Evolutionary conservation across 2,797 vertebrate genomes (phyloP).

Genomic region (Scarus forsteni): DNA sequence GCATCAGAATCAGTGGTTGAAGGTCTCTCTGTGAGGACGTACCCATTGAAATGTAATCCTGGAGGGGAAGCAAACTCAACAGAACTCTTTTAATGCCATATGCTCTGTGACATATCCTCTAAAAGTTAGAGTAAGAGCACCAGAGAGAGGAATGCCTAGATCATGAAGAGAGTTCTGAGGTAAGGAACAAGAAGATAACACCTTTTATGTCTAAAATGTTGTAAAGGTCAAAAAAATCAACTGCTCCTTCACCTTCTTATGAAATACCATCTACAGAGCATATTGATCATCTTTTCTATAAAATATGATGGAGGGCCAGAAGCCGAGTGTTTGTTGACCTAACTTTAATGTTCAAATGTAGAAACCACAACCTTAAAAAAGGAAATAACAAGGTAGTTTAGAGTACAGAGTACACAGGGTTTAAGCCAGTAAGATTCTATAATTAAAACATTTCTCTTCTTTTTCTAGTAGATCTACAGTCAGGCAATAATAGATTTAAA

Average conservation of each 20-base stretch:
- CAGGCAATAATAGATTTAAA: too few species aligned
- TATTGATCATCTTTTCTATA: neutral
- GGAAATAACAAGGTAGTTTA: too few species aligned
- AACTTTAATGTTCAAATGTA: neutral
- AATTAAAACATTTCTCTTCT: too few species aligned
- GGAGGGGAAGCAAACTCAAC: constrained; percentile 13
- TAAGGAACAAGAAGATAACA: neutral
- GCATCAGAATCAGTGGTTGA: constrained; percentile 13
- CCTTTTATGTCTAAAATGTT: neutral
- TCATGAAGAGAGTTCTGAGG: neutral
- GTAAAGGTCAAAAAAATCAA: neutral
- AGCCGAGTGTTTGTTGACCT: neutral
- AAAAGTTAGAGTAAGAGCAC: neutral
- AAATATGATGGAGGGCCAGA: constrained; percentile 2
- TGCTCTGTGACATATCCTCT: neutral
- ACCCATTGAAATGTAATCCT: constrained; percentile 21
- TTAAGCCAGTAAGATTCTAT: too few species aligned
- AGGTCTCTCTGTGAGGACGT: constrained; percentile 19
- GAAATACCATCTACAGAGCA: neutral
- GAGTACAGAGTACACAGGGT: too few species aligned
- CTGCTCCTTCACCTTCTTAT: neutral
- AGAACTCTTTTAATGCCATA: constrained; percentile 8
- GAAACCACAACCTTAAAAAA: neutral
- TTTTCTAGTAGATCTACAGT: too few species aligned
- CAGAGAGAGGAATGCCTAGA: constrained; percentile 1